Percentiles rank a stretch among this genome's conserved stretches.
phyloP scores from a whole-genome alignment of 2,888 invertebrate species.

The Mythimna ferrago region DNA sequence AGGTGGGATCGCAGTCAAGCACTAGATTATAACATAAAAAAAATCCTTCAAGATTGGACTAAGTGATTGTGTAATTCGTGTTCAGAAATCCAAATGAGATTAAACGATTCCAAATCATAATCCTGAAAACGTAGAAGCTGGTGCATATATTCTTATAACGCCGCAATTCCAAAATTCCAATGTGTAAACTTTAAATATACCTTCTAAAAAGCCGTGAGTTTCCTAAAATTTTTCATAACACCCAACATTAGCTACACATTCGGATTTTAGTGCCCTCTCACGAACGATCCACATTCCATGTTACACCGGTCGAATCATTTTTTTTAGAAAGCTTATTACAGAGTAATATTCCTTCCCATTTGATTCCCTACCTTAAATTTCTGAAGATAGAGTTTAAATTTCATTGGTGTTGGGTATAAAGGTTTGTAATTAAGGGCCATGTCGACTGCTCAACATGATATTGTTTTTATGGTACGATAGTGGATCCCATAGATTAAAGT shows the following conservation, averaged over 20 bases:
- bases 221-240: slow-evolving; percentile 71
- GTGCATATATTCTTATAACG: background rate
- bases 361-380: slow-evolving; percentile 63
- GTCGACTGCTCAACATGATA: slow-evolving; percentile 83
- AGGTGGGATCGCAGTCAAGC: too few relatives aligned
- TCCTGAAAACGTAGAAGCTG: background rate
- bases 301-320: slow-evolving; percentile 83
- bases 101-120: background rate
- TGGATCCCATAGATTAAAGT: slow-evolving; percentile 84
- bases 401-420: slow-evolving; percentile 41
- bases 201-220: slow-evolving; percentile 32
- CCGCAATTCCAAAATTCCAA: background rate
- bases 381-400: slow-evolving; percentile 62
- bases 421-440: slow-evolving; percentile 86
- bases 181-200: slow-evolving; percentile 5
- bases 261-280: slow-evolving; percentile 73
- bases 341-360: slow-evolving; percentile 19
- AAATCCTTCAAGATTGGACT: background rate
- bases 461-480: slow-evolving; percentile 88
- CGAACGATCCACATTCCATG: slow-evolving; percentile 85
- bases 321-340: slow-evolving; percentile 88
- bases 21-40: too few relatives aligned
- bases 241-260: slow-evolving; percentile 67
- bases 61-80: background rate
- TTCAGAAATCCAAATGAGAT: background rate